These are phyloP conservation scores for Amniataba percoides DNA, from an alignment of 2,797 vertebrate species.

Conservation along the genomic window DNA sequence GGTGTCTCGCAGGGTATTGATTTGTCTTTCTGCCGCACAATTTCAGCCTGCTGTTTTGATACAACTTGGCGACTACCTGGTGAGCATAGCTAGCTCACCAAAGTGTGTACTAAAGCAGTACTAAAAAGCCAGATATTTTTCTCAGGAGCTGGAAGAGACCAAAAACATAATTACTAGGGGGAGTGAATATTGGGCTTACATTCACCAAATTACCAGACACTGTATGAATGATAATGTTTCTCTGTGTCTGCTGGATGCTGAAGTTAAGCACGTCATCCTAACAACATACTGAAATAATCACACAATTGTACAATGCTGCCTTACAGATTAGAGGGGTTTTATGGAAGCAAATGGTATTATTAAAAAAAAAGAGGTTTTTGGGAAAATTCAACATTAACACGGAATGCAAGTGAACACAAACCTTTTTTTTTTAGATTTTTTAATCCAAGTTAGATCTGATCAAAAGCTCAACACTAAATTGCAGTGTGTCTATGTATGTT, in stretches of 20 bases:
- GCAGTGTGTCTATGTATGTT: background rate
- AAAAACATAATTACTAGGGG: background rate
- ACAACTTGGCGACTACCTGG: background rate
- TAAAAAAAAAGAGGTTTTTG: background rate
- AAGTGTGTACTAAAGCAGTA: no score
- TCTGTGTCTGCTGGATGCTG: no score
- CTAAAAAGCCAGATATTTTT: background rate
- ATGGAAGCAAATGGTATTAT: background rate
- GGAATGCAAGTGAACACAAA: background rate
- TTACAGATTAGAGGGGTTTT: background rate
- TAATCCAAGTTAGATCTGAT: background rate
- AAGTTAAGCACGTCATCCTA: no score
- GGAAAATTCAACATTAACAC: background rate
- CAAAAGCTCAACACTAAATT: background rate
- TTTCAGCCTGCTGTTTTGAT: background rate
- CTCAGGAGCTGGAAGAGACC: background rate
- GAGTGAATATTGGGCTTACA: background rate
- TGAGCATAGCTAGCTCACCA: background rate
- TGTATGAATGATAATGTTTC: background rate
- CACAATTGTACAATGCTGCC: background rate
- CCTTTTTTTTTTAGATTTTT: background rate
- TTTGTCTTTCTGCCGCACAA: background rate
- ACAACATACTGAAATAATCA: background rate
- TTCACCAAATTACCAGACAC: background rate
- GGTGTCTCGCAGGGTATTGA: background rate